phyloP scores from a whole-genome alignment of 2,797 vertebrate species.

The Hippoglossus hippoglossus region DNA sequence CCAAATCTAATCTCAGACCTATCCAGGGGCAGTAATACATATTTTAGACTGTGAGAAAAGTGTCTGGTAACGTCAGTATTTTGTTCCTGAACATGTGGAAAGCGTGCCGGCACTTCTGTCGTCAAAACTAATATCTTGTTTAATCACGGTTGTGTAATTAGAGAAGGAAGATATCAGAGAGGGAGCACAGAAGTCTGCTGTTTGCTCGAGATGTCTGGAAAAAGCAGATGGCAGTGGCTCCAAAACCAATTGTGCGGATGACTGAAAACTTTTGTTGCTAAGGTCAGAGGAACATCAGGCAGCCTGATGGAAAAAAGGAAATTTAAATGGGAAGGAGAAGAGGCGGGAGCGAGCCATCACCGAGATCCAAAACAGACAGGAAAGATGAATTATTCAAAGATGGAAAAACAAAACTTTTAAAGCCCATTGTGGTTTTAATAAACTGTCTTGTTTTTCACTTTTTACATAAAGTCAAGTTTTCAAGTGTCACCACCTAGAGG shows the following conservation, averaged over 20 bases:
- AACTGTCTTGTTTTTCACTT: slow-evolving; percentile 20
- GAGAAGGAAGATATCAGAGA: slow-evolving; percentile 53
- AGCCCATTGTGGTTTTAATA: slow-evolving; percentile 41
- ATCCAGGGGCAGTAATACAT: slow-evolving; percentile 15
- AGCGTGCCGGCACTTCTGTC: slow-evolving; percentile 20
- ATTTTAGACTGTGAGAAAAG: slow-evolving; percentile 33
- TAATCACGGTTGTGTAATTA: slow-evolving; percentile 63
- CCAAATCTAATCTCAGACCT: slow-evolving; percentile 39
- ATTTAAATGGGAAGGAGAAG: slow-evolving; percentile 53
- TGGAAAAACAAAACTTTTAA: slow-evolving; percentile 14
- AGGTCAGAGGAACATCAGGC: slow-evolving; percentile 52
- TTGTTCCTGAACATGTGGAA: slow-evolving; percentile 27
- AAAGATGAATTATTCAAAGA: slow-evolving; percentile 60
- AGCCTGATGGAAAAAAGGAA: slow-evolving; percentile 52
- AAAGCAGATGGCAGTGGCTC: slow-evolving; percentile 53
- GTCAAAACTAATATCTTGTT: slow-evolving; percentile 35
- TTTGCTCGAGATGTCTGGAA: slow-evolving; percentile 53
- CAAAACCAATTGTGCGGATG: slow-evolving; percentile 45
- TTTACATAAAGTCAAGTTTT: slow-evolving; percentile 28
- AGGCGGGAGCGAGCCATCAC: slow-evolving; percentile 19
- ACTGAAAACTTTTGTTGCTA: slow-evolving; percentile 34
- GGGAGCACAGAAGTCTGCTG: slow-evolving; percentile 25
- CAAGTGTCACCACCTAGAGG: slow-evolving; percentile 27
- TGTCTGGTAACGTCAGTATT: slow-evolving; percentile 27
- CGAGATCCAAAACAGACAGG: slow-evolving; percentile 40